A percentile compares a stretch with the other conserved stretches of the same genome.
phyloP scores from a whole-genome alignment of 1,140 invertebrate genomes.

The Eumeta japonica region DNA sequence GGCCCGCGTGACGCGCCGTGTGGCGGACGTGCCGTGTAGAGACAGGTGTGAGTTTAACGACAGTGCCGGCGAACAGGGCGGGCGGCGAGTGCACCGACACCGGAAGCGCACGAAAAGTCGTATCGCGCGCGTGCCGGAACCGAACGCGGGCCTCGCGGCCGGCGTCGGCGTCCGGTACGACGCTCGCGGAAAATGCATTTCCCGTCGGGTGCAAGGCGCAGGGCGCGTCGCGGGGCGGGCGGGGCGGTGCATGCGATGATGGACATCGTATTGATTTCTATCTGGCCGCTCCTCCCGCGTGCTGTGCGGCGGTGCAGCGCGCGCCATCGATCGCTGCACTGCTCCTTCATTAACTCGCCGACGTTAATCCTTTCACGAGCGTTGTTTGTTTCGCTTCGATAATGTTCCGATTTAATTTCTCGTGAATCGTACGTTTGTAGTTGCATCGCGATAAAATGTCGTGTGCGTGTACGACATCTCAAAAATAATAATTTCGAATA shows the following conservation, averaged over 20 bases:
- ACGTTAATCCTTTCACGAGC: no score
- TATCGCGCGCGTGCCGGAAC: no score
- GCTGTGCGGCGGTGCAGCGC: constrained; percentile 48
- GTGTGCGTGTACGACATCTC: no score
- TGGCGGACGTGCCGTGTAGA: constrained; percentile 36
- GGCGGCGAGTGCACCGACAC: constrained; percentile 45
- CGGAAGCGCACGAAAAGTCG: no score
- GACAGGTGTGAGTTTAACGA: no score
- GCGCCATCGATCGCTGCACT: constrained; percentile 53
- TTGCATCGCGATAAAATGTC: constrained; percentile 22
- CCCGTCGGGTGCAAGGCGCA: constrained; percentile 42
- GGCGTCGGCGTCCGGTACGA: constrained; percentile 24
- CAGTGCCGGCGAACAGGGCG: constrained; percentile 19
- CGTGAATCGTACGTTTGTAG: constrained; percentile 12
- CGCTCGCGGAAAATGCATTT: constrained; percentile 51
- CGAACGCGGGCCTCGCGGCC: no score
- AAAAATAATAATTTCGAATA: no score
- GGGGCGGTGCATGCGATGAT: constrained; percentile 47
- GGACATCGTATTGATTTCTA: constrained; percentile 59
- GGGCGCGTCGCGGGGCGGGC: constrained; percentile 27
- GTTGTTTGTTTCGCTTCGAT: no score
- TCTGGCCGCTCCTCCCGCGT: constrained; percentile 54
- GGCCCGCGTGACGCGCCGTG: constrained; percentile 44
- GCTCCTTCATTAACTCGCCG: constrained; percentile 34
- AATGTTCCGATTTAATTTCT: no score